Conservation (phyloP, 2,113 vertebrate species). For the Epinephelus moara region DNA sequence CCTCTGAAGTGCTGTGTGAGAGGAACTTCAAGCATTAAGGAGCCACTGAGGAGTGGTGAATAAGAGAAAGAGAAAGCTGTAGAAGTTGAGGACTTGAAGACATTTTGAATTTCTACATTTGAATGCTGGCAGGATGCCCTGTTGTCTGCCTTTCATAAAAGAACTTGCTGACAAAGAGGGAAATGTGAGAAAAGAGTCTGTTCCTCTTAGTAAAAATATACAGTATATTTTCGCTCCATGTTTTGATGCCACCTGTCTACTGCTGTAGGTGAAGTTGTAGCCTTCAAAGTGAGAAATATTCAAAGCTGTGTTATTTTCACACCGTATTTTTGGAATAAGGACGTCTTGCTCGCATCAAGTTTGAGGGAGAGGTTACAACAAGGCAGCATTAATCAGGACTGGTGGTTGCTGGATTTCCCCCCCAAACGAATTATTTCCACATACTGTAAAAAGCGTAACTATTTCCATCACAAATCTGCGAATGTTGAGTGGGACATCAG, state of each 20-base stretch:
- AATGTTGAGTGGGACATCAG: conserved; percentile 32
- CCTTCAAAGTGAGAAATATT: conserved; percentile 46
- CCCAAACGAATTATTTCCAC: not conserved
- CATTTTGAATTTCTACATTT: conserved; percentile 34
- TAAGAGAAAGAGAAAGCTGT: not conserved
- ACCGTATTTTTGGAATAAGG: conserved; percentile 19
- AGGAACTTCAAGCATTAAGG: conserved; percentile 40
- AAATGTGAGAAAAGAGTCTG: conserved; percentile 37
- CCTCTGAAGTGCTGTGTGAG: conserved; percentile 26
- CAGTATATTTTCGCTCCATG: conserved; percentile 29
- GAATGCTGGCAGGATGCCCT: conserved; percentile 38
- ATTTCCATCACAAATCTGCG: not conserved
- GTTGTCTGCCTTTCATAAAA: conserved; percentile 34
- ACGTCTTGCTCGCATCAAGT: not conserved
- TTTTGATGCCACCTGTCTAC: conserved; percentile 56
- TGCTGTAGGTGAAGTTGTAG: conserved; percentile 42
- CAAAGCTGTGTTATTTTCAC: conserved; percentile 36
- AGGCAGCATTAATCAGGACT: conserved; percentile 11
- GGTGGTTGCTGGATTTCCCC: not conserved
- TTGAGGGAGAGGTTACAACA: conserved; percentile 18
- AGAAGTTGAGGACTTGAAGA: conserved; percentile 19
- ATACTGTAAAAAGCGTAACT: not conserved
- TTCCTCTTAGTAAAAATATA: conserved; percentile 40
- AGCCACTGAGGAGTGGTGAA: conserved; percentile 32
- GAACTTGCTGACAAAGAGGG: conserved; percentile 61